Percentiles rank a stretch among this genome's conserved stretches.
Conservation (phyloP, 2,797 vertebrate species). For the Aulostomus chinensis region DNA sequence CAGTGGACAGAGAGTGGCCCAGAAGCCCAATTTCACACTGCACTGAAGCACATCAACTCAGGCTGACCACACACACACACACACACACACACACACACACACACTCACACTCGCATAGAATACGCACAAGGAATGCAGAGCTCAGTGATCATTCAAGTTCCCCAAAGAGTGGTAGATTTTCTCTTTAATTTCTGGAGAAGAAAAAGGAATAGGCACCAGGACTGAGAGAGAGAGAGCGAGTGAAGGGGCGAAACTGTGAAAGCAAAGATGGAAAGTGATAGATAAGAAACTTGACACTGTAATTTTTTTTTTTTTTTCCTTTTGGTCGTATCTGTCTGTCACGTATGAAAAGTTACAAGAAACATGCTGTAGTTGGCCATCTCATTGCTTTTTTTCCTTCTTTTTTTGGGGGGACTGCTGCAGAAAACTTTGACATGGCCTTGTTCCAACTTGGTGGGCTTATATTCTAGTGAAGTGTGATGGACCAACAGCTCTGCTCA, state of each 20-base stretch:
- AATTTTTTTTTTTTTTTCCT: too few relatives aligned
- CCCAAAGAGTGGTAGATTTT: slow-evolving; percentile 39
- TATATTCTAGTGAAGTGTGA: neutral
- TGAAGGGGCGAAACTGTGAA: slow-evolving; percentile 14
- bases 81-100: slow-evolving; percentile 17
- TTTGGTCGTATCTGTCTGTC: slow-evolving; percentile 11
- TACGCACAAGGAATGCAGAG: slow-evolving; percentile 27
- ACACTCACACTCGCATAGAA: slow-evolving; percentile 17
- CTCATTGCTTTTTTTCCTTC: too few relatives aligned
- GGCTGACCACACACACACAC: slow-evolving; percentile 46
- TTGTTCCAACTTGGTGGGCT: too few relatives aligned
- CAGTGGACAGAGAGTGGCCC: slow-evolving; percentile 62
- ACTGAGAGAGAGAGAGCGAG: slow-evolving; percentile 8
- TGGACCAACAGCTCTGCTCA: neutral
- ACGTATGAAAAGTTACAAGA: too few relatives aligned
- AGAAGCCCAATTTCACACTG: slow-evolving; percentile 81
- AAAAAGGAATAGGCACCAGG: slow-evolving; percentile 17
- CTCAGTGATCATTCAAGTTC: slow-evolving; percentile 40
- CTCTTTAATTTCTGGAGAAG: slow-evolving; percentile 41
- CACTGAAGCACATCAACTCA: slow-evolving; percentile 73
- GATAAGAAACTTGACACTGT: too few relatives aligned
- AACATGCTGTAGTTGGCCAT: too few relatives aligned
- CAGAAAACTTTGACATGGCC: too few relatives aligned
- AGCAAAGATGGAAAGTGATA: slow-evolving; percentile 2
- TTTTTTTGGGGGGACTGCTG: too few relatives aligned